Base-by-base conservation (phyloP, 2,113 vertebrate species). In the Neodon shergylaensis region DNA sequence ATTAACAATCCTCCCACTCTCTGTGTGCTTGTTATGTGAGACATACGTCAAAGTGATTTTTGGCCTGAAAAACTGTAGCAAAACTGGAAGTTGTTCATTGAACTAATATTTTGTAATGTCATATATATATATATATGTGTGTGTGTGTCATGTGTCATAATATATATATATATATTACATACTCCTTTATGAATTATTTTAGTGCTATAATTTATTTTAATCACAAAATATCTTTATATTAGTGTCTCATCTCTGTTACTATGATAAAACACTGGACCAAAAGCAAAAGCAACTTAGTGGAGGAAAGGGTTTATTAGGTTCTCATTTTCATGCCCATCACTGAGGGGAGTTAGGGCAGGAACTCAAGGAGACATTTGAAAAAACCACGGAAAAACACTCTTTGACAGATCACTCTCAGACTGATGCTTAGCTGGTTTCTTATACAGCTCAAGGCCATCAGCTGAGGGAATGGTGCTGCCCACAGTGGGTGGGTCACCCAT, bases 1-100 rank as follows among this genome's bases (percentile, higher is more conserved):
- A 91, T 87, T 0, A 3, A 74, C 94, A 98, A 95, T 63, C 3
- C 31, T 58, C 44, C 12, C 33, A 11, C 33, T 47, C 19, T 88
- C 92, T 97, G 90, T 97, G 4, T 4, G 3, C 63, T 74, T 54
- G 9, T 0, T 6, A 95, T 63, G 54, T 22, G 79, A 97, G 97
- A 97, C 95, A 98, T 95, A 93, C 97, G 95, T 88, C 90, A 65
- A 88, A 94, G 44, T 97, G 78, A 94, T 90, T 97, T 97, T 77
- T 87, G 12, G 77, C 5, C 42, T 88, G 16, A 33, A 88, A 90
- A 93, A 97, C 49, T 8, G 63, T 95, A 96, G 81, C 22, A 94
- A 96, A 97, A 97, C 13, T 68, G 85, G 63, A 92, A 36, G 42
- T 42, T 96, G 97, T 83, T 90, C 12, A 87, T 7, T 47, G 22